These are phyloP conservation scores for Pipra filicauda DNA, from an alignment of 2,113 vertebrate species.

Conservation along the genomic window DNA sequence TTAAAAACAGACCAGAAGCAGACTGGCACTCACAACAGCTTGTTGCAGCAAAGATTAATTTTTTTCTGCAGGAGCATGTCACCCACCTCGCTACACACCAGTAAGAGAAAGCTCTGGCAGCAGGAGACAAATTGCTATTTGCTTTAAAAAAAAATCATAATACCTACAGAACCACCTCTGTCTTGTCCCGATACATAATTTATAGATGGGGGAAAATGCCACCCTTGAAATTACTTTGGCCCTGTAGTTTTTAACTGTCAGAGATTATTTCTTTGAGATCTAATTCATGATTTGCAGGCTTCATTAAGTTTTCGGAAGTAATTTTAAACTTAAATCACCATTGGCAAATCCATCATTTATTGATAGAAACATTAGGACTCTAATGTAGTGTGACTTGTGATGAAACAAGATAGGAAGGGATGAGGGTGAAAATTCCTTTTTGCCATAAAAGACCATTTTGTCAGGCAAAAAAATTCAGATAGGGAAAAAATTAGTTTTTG, in stretches of 20 bases:
- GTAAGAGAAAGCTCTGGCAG: background rate
- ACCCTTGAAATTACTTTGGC: slow-evolving; percentile 46
- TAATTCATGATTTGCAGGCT: slow-evolving; percentile 57
- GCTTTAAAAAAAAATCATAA: background rate
- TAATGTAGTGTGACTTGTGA: slow-evolving; percentile 35
- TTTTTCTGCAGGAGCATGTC: background rate
- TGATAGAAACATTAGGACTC: slow-evolving; percentile 60
- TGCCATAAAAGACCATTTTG: background rate
- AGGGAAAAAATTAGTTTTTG: background rate
- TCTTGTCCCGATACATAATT: background rate
- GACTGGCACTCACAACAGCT: background rate
- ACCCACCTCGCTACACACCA: background rate
- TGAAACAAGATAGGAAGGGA: slow-evolving; percentile 39
- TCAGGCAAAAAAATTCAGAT: background rate
- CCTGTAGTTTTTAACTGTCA: slow-evolving; percentile 46
- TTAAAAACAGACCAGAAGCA: background rate
- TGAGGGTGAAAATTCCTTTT: background rate
- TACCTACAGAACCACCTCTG: background rate
- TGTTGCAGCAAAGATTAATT: background rate
- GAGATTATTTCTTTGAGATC: slow-evolving; percentile 50
- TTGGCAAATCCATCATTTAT: slow-evolving; percentile 64
- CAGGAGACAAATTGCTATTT: background rate
- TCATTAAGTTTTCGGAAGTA: slow-evolving; percentile 51
- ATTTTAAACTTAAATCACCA: slow-evolving; percentile 67
- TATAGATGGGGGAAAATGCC: background rate